Conservation (phyloP, 2,113 vertebrate species). For the Varanus komodoensis region DNA sequence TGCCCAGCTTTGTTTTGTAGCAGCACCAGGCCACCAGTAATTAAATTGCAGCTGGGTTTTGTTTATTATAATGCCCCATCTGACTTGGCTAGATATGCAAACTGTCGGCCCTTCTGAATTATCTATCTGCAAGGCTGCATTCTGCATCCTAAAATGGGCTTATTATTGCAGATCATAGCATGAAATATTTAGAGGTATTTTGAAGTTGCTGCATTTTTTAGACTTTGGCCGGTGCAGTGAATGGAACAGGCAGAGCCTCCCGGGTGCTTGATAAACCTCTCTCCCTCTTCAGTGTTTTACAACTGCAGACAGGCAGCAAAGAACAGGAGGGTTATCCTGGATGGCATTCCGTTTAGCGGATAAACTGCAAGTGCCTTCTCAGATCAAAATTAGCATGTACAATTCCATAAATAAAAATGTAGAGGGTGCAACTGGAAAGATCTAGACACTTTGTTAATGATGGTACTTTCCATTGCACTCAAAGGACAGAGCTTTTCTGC, state of each 20-base stretch:
- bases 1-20: slow-evolving; percentile 26
- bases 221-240: neutral
- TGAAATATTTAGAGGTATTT: slow-evolving; percentile 14
- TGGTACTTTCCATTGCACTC: slow-evolving; percentile 23
- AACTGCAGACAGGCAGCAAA: neutral
- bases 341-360: neutral
- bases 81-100: slow-evolving; percentile 38
- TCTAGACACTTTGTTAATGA: neutral
- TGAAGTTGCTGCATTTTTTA: neutral
- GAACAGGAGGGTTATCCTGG: neutral
- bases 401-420: neutral
- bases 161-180: slow-evolving; percentile 27
- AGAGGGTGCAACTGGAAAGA: neutral
- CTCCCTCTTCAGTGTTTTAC: neutral
- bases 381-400: neutral
- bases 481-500: slow-evolving; percentile 16
- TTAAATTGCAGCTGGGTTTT: slow-evolving; percentile 54
- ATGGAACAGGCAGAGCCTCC: neutral
- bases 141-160: slow-evolving; percentile 15
- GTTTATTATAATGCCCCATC: slow-evolving; percentile 41
- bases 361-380: neutral
- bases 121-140: slow-evolving; percentile 20
- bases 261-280: neutral
- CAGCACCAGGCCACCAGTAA: slow-evolving; percentile 51
- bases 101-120: slow-evolving; percentile 41